These are phyloP conservation scores for Chymomyza caudatula DNA, from an alignment of 2,888 invertebrate genomes.

Conservation along the genomic window DNA sequence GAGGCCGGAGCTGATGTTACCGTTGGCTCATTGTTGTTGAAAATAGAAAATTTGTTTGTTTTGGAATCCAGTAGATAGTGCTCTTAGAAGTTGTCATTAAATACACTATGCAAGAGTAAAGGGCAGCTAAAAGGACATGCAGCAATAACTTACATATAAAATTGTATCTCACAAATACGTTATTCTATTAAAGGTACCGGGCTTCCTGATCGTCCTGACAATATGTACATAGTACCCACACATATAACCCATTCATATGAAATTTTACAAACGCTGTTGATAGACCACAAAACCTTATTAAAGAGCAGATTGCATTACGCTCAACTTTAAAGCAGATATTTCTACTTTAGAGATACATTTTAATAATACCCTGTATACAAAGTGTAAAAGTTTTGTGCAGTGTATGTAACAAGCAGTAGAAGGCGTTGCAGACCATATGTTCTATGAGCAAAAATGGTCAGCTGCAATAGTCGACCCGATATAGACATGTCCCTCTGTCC, in stretches of 20 bases:
- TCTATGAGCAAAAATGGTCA: too few species aligned
- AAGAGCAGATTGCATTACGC: constrained; percentile 36
- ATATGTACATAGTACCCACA: neutral
- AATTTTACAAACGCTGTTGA: constrained; percentile 18
- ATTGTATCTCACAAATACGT: neutral
- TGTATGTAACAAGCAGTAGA: too few species aligned
- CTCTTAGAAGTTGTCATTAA: neutral
- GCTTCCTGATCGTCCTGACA: too few species aligned
- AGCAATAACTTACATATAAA: neutral
- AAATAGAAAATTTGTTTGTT: neutral
- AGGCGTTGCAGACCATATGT: too few species aligned
- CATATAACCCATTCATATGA: constrained; percentile 22
- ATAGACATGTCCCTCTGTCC: too few species aligned
- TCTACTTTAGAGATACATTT: neutral
- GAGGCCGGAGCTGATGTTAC: constrained; percentile 9
- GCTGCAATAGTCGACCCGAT: too few species aligned
- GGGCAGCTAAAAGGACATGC: neutral
- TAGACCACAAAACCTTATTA: constrained; percentile 37
- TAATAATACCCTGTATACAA: too few species aligned
- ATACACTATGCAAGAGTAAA: neutral
- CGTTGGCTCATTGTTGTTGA: neutral
- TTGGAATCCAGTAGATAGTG: neutral
- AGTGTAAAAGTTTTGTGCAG: too few species aligned
- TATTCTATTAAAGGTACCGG: neutral
- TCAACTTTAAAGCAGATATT: constrained; percentile 2